Evolutionary conservation across 2,888 invertebrate genomes (phyloP).

Genomic region (Cyaniris semiargus): DNA sequence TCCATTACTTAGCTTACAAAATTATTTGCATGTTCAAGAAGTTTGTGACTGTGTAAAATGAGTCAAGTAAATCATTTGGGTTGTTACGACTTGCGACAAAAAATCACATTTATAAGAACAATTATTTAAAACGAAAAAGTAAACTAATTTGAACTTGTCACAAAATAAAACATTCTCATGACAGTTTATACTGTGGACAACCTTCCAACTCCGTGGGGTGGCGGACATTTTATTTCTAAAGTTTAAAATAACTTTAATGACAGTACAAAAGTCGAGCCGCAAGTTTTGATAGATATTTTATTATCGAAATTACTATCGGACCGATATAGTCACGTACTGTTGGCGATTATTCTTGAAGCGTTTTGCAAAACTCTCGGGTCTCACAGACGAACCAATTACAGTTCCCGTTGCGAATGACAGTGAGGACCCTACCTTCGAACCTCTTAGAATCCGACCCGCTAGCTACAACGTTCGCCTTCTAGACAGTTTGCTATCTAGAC

Average conservation of each 20-base stretch:
- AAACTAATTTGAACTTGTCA: slow-evolving; percentile 27
- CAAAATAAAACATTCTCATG: slow-evolving; percentile 34
- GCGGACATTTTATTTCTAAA: slow-evolving; percentile 40
- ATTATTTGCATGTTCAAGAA: slow-evolving; percentile 17
- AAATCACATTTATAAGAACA: slow-evolving; percentile 17
- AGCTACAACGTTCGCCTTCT: slow-evolving; percentile 6
- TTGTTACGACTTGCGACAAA: slow-evolving; percentile 4
- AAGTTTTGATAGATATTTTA: slow-evolving; percentile 38
- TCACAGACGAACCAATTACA: slow-evolving; percentile 16
- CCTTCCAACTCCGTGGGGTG: slow-evolving; percentile 40
- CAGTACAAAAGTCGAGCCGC: slow-evolving; percentile 37
- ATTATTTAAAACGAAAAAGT: slow-evolving; percentile 31
- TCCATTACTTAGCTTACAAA: slow-evolving; percentile 12
- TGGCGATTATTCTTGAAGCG: background rate
- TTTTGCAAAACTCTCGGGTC: slow-evolving; percentile 2
- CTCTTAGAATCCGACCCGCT: slow-evolving; percentile 4
- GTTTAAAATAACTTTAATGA: slow-evolving; percentile 41
- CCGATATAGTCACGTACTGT: slow-evolving; percentile 23
- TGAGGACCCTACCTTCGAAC: slow-evolving; percentile 21
- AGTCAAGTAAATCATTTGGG: slow-evolving; percentile 18
- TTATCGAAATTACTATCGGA: slow-evolving; percentile 37
- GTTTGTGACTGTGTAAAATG: slow-evolving; percentile 26
- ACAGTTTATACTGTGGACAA: slow-evolving; percentile 36
- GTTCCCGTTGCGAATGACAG: slow-evolving; percentile 8
- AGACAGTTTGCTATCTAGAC: slow-evolving; percentile 24